Evolutionary conservation across 2,797 vertebrate genomes (phyloP).

Genomic region (Sphenodon punctatus): DNA sequence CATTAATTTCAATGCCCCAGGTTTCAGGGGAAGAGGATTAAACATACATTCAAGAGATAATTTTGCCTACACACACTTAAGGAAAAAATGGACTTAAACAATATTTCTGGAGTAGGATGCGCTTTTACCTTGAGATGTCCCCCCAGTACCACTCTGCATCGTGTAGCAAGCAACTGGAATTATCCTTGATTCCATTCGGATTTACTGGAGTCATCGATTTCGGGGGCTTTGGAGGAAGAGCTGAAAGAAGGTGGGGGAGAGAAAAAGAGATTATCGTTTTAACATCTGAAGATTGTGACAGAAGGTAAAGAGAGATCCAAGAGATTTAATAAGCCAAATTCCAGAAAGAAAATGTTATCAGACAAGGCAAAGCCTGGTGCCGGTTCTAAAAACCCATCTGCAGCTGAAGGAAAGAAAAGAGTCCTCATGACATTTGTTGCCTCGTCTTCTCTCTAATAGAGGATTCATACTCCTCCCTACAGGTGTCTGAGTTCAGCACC

Average conservation of each 20-base stretch:
- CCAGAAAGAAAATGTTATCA: background rate
- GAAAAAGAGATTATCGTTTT: slow-evolving; percentile 32
- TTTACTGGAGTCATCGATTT: slow-evolving; percentile 86
- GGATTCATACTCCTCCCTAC: background rate
- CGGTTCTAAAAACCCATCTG: background rate
- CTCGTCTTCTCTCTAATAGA: background rate
- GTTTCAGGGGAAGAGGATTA: too few relatives aligned
- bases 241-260: slow-evolving; percentile 78
- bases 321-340: background rate
- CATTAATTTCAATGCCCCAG: too few relatives aligned
- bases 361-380: background rate
- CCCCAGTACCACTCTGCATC: slow-evolving; percentile 99
- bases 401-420: background rate
- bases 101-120: background rate
- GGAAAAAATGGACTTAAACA: background rate
- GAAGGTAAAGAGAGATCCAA: background rate
- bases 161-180: slow-evolving; percentile 81
- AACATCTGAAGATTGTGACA: background rate
- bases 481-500: too few relatives aligned
- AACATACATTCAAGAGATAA: too few relatives aligned
- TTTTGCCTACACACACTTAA: too few relatives aligned
- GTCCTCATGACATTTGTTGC: background rate
- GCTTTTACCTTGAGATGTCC: slow-evolving; percentile 94
- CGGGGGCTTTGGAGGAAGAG: slow-evolving; percentile 93
- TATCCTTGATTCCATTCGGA: slow-evolving; percentile 84